These are phyloP conservation scores for Anodontia alba DNA, from an alignment of 2,888 invertebrate species.

Conservation along the genomic window DNA sequence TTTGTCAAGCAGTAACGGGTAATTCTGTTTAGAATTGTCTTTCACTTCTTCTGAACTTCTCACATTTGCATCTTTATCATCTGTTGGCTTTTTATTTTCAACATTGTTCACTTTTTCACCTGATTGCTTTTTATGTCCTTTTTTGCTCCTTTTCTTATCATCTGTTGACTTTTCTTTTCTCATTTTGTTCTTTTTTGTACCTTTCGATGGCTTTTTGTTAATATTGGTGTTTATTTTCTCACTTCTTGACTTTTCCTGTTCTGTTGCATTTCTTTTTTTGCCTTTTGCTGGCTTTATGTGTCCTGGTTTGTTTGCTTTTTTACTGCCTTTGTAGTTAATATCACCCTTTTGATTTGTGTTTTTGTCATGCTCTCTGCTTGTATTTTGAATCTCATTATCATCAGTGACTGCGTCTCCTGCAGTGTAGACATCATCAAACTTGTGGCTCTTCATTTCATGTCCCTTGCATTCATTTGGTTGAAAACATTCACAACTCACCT, in stretches of 20 bases:
- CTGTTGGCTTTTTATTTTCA: neutral
- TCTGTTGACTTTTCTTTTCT: neutral
- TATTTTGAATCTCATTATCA: neutral
- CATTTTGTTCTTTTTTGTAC: neutral
- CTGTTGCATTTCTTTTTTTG: too few species aligned
- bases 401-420: neutral
- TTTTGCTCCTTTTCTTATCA: too few species aligned
- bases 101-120: neutral
- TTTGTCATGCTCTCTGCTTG: too few species aligned
- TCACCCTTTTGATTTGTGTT: neutral
- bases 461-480: constrained; percentile 14
- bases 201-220: neutral
- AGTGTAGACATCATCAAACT: neutral
- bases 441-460: constrained; percentile 1
- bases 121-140: neutral
- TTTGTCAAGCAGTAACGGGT: neutral
- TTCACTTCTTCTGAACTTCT: neutral
- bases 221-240: neutral
- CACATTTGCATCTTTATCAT: neutral
- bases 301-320: neutral
- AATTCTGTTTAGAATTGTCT: neutral
- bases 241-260: too few species aligned
- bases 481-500: constrained; percentile 53
- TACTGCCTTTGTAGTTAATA: neutral
- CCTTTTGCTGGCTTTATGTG: neutral